Conservation (phyloP, 2,888 invertebrate genomes). For the Idaea aversata region DNA sequence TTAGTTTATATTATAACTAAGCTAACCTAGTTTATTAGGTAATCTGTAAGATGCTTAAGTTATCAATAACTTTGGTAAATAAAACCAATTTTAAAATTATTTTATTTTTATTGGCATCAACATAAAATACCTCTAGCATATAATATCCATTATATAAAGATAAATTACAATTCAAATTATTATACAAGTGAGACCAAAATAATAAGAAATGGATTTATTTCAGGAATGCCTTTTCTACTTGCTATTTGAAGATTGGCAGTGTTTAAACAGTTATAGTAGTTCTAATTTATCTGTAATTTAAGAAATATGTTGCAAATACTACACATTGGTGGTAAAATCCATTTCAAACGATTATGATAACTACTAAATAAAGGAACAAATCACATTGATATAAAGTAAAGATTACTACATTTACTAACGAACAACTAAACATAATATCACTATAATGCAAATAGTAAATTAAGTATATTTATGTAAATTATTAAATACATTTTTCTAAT, state of each 20-base stretch:
- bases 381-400: slow-evolving; percentile 57
- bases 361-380: slow-evolving; percentile 67
- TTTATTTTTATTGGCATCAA: slow-evolving; percentile 73
- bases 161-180: slow-evolving; percentile 74
- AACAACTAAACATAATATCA: slow-evolving; percentile 68
- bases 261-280: slow-evolving; percentile 42
- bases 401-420: slow-evolving; percentile 48
- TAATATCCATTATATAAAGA: slow-evolving; percentile 68
- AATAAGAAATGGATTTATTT: slow-evolving; percentile 65
- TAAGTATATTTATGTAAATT: slow-evolving; percentile 44
- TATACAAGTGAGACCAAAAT: slow-evolving; percentile 74
- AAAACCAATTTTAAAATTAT: slow-evolving; percentile 48
- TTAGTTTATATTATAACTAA: background rate
- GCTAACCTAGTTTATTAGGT: background rate
- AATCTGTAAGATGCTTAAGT: background rate
- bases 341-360: slow-evolving; percentile 47
- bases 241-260: slow-evolving; percentile 65
- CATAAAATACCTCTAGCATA: slow-evolving; percentile 72
- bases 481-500: slow-evolving; percentile 52
- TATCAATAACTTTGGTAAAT: slow-evolving; percentile 29
- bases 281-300: slow-evolving; percentile 32
- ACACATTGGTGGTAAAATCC: slow-evolving; percentile 41
- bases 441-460: slow-evolving; percentile 62
- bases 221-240: slow-evolving; percentile 59
- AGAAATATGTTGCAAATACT: slow-evolving; percentile 28